phyloP scores from a whole-genome alignment of 1,140 invertebrate species.

The Lordiphosa stackelbergi region DNA sequence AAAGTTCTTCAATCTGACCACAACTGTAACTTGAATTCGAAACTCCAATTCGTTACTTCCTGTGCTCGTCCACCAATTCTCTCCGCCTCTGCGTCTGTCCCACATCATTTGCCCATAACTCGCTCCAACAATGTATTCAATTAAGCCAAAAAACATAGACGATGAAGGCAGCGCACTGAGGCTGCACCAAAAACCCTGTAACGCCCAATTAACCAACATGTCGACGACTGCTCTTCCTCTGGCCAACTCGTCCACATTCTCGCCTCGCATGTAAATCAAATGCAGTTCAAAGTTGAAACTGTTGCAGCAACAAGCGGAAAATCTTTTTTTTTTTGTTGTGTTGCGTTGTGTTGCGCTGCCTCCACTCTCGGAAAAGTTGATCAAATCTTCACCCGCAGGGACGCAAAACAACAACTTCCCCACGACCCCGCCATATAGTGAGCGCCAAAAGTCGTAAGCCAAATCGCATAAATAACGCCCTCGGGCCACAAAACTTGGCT shows the following conservation, averaged over 20 bases:
- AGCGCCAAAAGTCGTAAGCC: slow-evolving; percentile 38
- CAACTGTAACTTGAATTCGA: no score
- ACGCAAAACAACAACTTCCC: slow-evolving; percentile 10
- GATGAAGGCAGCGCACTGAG: neutral
- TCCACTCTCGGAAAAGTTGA: slow-evolving; percentile 33
- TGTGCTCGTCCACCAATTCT: no score
- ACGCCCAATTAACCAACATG: slow-evolving; percentile 47
- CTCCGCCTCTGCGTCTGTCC: neutral
- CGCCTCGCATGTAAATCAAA: slow-evolving; percentile 44
- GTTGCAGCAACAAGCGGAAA: slow-evolving; percentile 25
- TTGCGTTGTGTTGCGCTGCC: neutral
- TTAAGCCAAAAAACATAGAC: slow-evolving; percentile 3
- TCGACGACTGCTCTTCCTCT: slow-evolving; percentile 28
- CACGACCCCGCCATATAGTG: neutral
- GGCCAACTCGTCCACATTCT: slow-evolving; percentile 1
- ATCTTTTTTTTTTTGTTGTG: slow-evolving; percentile 19
- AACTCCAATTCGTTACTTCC: no score
- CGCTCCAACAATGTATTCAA: slow-evolving; percentile 12
- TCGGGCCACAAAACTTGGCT: slow-evolving; percentile 12
- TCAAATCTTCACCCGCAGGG: slow-evolving; percentile 41
- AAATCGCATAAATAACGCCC: slow-evolving; percentile 47
- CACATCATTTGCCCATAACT: slow-evolving; percentile 10
- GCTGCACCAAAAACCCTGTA: slow-evolving; percentile 19
- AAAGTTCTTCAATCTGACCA: no score
- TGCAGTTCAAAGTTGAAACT: slow-evolving; percentile 49